Conservation (phyloP, 2,797 vertebrate genomes). For the Danio kyathit region DNA sequence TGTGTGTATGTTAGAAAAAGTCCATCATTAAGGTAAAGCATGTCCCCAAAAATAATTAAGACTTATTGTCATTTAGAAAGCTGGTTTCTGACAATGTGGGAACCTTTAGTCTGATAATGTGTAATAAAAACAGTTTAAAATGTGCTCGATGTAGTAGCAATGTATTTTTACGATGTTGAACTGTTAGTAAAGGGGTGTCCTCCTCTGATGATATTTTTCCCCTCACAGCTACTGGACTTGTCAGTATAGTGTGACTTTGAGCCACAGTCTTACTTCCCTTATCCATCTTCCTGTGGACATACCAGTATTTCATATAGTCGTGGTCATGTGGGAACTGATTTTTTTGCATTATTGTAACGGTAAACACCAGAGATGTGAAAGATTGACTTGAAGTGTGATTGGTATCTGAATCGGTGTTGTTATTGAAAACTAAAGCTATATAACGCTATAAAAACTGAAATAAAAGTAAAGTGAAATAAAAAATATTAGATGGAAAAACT, state of each 20-base stretch:
- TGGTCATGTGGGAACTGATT: neutral
- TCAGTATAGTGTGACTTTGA: constrained; percentile 72
- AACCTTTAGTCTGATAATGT: neutral
- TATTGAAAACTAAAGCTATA: neutral
- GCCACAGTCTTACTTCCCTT: constrained; percentile 69
- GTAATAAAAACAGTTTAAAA: neutral
- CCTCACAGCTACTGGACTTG: constrained; percentile 42
- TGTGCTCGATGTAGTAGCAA: neutral
- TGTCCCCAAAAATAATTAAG: neutral
- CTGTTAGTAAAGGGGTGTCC: constrained; percentile 15
- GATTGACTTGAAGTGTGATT: neutral
- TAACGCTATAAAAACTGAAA: neutral
- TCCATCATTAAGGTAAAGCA: neutral
- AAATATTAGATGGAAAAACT: no score
- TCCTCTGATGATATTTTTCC: neutral
- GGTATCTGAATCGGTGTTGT: neutral
- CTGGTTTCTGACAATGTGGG: neutral
- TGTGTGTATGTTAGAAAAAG: neutral
- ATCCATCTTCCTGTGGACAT: constrained; percentile 62
- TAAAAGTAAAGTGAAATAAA: neutral
- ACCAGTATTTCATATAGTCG: constrained; percentile 39
- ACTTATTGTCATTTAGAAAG: neutral
- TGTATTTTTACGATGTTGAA: neutral
- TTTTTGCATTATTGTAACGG: neutral
- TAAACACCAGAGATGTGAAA: neutral